Base-by-base conservation (phyloP, 1,140 invertebrate species). In the Dryas iulia region DNA sequence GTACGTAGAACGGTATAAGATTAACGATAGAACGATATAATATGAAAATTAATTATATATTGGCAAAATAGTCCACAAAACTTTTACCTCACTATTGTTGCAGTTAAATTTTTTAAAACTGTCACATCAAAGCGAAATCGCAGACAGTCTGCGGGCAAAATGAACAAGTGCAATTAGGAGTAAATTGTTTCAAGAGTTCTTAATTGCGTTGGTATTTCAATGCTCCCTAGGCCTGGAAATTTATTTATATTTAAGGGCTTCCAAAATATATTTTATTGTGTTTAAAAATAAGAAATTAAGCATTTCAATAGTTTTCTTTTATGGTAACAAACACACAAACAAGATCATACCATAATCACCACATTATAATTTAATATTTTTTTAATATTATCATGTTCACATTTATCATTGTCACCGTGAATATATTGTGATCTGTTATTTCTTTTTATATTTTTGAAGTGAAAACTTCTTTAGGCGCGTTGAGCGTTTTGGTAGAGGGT, bases 191-290 rank as follows among this genome's bases (percentile, higher is more conserved):
- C 62, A 66, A 74, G 73, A 62, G 69, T 59, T 62, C 62, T 69
- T 72, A 74, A 74, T 74, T 72, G 69, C 66, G 66, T 72, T 66
- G 69, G 69, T 64, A 68, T 74, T 74, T 72, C 47, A 69, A 72
- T 69, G 69, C 62, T 64, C 63, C 18, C 33, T 59, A 71, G 63
- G 69, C 59, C 69, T 67, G 62, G 64, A 66, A 74, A 71, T 52
- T 67, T 70, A 70, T 64, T 73, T 68, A 68, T 56, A 52, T 64
- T 33, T 63, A 61, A 70, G 7, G 35, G n/a, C 35, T 39, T 14
- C n/a, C 33, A 39, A 1, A 0, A 39, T 39, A 39, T 7, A 2
- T 6, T 35, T 35, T 39, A 39, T 39, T 39, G 33, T 39, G 14
- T 12, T 35, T n/a, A n/a, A n/a, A 4, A 5, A n/a, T 12, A 35